Evolutionary conservation across 2,113 vertebrate species (phyloP).

Genomic region (Shinisaurus crocodilurus): DNA sequence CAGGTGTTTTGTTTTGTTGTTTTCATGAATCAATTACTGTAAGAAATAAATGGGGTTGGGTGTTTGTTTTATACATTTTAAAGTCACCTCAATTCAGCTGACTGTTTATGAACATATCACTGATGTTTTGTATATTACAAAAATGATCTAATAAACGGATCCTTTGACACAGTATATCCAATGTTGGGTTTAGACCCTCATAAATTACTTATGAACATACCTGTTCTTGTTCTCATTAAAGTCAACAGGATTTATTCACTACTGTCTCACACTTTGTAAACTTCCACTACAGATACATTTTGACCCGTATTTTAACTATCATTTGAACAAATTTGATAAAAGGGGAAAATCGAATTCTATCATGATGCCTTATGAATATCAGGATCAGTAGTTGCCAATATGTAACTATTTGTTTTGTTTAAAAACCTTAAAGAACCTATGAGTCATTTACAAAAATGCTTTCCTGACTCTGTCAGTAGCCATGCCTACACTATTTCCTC

Average conservation of each 20-base stretch:
- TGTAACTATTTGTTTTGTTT: neutral
- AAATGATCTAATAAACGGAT: conserved; percentile 1
- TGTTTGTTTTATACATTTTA: conserved; percentile 17
- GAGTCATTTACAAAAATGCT: no score
- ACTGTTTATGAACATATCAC: accelerated
- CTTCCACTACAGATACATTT: conserved; percentile 16
- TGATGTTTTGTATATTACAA: conserved; percentile 7
- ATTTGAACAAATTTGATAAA: neutral
- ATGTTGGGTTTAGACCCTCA: neutral
- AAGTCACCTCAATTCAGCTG: neutral
- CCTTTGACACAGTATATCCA: neutral
- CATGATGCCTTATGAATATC: neutral
- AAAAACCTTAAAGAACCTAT: neutral
- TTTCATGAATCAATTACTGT: conserved; percentile 68
- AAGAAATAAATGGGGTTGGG: neutral
- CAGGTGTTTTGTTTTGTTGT: conserved; percentile 80
- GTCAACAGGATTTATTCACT: neutral
- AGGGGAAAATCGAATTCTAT: neutral
- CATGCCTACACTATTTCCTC: neutral
- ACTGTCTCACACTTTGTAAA: neutral
- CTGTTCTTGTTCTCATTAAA: neutral
- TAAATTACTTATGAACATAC: neutral
- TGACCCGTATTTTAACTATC: neutral
- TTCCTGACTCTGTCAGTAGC: neutral
- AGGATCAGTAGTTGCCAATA: neutral